Evolutionary conservation across 2,888 invertebrate genomes (phyloP).

Genomic region (Eupithecia centaureata): DNA sequence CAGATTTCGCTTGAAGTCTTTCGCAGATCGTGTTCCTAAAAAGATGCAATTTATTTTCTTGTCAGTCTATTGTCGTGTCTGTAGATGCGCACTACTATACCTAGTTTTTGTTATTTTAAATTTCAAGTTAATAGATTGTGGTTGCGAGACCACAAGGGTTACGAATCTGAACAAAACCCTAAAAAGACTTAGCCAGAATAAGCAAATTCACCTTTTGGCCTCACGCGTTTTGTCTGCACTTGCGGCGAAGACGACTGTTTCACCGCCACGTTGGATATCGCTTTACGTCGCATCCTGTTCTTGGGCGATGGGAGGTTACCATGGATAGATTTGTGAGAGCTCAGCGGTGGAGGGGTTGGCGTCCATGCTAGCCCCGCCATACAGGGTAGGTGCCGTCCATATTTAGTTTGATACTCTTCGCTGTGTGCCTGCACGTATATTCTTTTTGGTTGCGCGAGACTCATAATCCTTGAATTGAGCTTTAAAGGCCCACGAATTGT

Average conservation of each 20-base stretch:
- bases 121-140: too few species aligned
- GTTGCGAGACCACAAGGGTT: too few species aligned
- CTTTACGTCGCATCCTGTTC: slow-evolving; percentile 48
- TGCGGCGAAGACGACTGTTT: slow-evolving; percentile 49
- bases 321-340: slow-evolving; percentile 26
- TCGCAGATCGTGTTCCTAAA: too few species aligned
- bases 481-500: slow-evolving; percentile 75
- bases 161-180: slow-evolving; percentile 38
- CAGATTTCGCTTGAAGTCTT: too few species aligned
- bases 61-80: too few species aligned
- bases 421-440: slow-evolving; percentile 66
- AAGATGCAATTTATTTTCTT: too few species aligned
- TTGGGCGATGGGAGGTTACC: slow-evolving; percentile 40
- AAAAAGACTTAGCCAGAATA: slow-evolving; percentile 34
- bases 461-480: slow-evolving; percentile 62
- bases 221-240: slow-evolving; percentile 68
- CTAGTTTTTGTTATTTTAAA: too few species aligned
- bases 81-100: too few species aligned
- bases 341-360: slow-evolving; percentile 26
- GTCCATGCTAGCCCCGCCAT: slow-evolving; percentile 52
- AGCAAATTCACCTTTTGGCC: slow-evolving; percentile 75
- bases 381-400: slow-evolving; percentile 57
- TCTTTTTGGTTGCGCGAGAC: slow-evolving; percentile 73
- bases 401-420: slow-evolving; percentile 62
- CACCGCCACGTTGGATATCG: slow-evolving; percentile 39